Evolutionary conservation across 2,888 invertebrate genomes (phyloP).

Genomic region (Seira ritae): DNA sequence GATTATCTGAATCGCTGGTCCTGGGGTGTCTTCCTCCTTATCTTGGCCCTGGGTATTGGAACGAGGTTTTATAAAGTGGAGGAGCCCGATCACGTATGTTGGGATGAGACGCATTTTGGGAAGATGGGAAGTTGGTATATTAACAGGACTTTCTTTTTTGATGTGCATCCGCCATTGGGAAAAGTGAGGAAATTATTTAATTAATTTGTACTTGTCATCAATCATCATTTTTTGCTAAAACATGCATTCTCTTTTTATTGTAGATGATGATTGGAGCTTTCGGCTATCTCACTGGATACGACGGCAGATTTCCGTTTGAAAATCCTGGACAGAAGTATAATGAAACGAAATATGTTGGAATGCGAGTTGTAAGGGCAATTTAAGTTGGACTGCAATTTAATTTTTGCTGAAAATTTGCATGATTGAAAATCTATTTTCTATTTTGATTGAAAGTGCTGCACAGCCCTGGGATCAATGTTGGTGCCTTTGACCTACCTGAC

Average conservation of each 20-base stretch:
- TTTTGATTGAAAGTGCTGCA: too few relatives aligned
- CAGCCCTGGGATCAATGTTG: constrained; percentile 88
- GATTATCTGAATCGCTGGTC: constrained; percentile 34
- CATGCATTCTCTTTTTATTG: constrained; percentile 66
- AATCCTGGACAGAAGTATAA: constrained; percentile 97
- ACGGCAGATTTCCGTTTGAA: constrained; percentile 95
- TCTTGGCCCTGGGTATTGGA: constrained; percentile 82
- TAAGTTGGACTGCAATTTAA: too few relatives aligned
- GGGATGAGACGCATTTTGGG: constrained; percentile 99
- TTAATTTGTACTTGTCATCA: too few relatives aligned
- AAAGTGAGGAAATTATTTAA: constrained; percentile 81
- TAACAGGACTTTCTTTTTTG: constrained; percentile 97
- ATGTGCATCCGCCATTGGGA: constrained; percentile 97
- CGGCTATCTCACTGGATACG: constrained; percentile 93
- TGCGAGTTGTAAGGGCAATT: constrained; percentile 93
- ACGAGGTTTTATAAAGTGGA: constrained; percentile 93
- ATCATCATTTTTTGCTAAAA: too few relatives aligned
- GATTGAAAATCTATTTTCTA: too few relatives aligned
- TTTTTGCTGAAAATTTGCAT: too few relatives aligned
- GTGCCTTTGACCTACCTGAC: constrained; percentile 91
- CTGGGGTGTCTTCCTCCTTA: constrained; percentile 81
- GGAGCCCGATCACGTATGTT: constrained; percentile 95
- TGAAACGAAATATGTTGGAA: constrained; percentile 91
- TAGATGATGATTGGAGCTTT: constrained; percentile 96
- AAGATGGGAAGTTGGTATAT: constrained; percentile 99